Evolutionary conservation across 2,888 invertebrate genomes (phyloP).

Genomic region (Tetheella fluctuosa): DNA sequence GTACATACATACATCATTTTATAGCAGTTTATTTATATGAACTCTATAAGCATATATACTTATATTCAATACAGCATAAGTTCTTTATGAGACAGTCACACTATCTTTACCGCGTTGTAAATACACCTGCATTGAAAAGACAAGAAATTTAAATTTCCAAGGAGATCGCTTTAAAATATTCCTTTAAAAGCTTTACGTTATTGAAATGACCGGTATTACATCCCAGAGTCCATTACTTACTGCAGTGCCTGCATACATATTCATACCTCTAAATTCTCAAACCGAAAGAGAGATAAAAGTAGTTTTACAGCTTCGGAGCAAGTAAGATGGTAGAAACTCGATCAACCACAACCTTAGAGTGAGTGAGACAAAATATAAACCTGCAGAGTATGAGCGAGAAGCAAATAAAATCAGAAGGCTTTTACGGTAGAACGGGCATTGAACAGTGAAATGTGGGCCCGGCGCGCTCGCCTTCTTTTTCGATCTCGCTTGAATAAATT

Average conservation of each 20-base stretch:
- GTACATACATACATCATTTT: neutral
- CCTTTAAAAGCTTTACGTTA: conserved; percentile 66
- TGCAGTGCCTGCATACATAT: conserved; percentile 76
- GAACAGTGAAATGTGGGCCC: conserved; percentile 80
- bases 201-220: conserved; percentile 71
- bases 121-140: conserved; percentile 35
- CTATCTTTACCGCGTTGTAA: conserved; percentile 36
- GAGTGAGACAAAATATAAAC: conserved; percentile 52
- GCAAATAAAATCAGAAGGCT: conserved; percentile 77
- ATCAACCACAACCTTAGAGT: conserved; percentile 68
- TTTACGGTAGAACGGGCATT: conserved; percentile 83
- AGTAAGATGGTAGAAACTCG: conserved; percentile 83
- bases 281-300: conserved; percentile 80
- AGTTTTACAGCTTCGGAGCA: conserved; percentile 77
- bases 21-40: conserved; percentile 5
- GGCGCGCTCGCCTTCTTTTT: conserved; percentile 73
- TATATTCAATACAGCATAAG: neutral
- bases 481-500: conserved; percentile 82
- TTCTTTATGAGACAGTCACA: conserved; percentile 19
- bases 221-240: conserved; percentile 71
- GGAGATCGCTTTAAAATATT: conserved; percentile 55
- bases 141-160: conserved; percentile 52
- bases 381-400: conserved; percentile 53
- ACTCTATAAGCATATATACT: neutral
- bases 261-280: conserved; percentile 77